Evolutionary conservation across 1,140 invertebrate species (phyloP), one percentile per base, ranked within the genome.

Genomic region (Trinorchestia longiramus): DNA sequence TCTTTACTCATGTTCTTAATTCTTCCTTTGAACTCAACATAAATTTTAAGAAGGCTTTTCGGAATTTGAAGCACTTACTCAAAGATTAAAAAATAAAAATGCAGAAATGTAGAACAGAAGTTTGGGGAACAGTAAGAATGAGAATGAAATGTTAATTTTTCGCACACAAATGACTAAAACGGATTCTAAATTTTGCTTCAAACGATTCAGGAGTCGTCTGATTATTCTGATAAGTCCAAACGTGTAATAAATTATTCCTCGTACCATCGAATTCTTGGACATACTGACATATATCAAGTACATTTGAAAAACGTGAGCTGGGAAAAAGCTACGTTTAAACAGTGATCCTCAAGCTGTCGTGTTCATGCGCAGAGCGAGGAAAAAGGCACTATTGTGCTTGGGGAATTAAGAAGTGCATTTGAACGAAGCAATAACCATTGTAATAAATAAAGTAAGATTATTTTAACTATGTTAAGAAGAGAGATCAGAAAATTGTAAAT

Each of bases 351-450:
- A 77, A 77, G 62, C 62, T 36, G 62, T 77, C 57, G 28, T 28
- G 43, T 95, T 95, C 57, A n/a, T 90, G 88, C 88, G 88, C 88
- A 90, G 88, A 90, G 88, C 88, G 88, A 41, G 43, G 88, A 90
- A 41, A 42, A 41, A 41, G 88, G 88, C 88, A 90, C n/a, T 3
- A 43, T 17, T 42, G 3, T 42, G 43, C 88, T 90, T 90, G 41
- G 88, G 3, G 88, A 43, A 90, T 90, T 90, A 28, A 90, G 88
- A 90, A 77, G 62, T 77, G 62, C 62, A 77, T 77, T 36, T 36
- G 15, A 77, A 77, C 19, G 62, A 77, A 36, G 62, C 11, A 77
- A 77, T 11, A 36, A 36, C 1, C 11, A 77, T 77, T 3, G 36
- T 11, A 77, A 36, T 3, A 19, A 11, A 77, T 3, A 77, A 36